These are phyloP conservation scores for Sebastiscus tertius DNA, from an alignment of 2,797 vertebrate genomes.

Conservation along the genomic window DNA sequence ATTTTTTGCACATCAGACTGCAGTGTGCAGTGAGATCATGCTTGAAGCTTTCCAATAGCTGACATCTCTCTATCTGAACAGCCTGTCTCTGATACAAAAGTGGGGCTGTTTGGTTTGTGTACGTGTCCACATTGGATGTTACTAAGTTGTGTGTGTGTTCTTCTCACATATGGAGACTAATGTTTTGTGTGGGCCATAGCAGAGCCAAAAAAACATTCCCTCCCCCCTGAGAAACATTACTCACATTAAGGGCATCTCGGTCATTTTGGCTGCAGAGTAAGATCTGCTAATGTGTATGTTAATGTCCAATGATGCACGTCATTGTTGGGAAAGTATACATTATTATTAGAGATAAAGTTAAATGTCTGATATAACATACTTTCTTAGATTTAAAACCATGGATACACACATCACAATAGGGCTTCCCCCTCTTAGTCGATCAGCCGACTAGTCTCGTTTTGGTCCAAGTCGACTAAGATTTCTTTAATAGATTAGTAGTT, in stretches of 20 bases:
- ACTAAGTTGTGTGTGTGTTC: background rate
- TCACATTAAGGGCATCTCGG: constrained; percentile 47
- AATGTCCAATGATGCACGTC: background rate
- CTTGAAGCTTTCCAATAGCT: constrained; percentile 34
- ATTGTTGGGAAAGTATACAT: constrained; percentile 5
- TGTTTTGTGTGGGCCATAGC: constrained; percentile 25
- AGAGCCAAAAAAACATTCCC: constrained; percentile 32
- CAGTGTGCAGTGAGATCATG: constrained; percentile 53
- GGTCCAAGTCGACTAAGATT: too few relatives aligned
- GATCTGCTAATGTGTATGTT: constrained; percentile 11
- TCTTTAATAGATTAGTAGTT: too few relatives aligned
- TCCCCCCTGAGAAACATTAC: constrained; percentile 43
- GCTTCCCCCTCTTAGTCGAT: too few relatives aligned
- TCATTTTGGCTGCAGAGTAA: constrained; percentile 14
- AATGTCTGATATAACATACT: background rate
- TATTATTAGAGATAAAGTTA: background rate
- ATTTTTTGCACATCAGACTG: constrained; percentile 16
- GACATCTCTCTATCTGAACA: constrained; percentile 34
- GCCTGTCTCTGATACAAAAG: constrained; percentile 44
- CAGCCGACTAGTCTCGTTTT: too few relatives aligned
- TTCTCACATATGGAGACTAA: constrained; percentile 22
- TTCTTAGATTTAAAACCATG: background rate
- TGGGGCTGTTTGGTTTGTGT: constrained; percentile 46
- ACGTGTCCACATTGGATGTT: background rate
- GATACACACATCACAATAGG: background rate